These are phyloP conservation scores for Uropetala carovei DNA, from an alignment of 2,888 invertebrate species.

Conservation along the genomic window DNA sequence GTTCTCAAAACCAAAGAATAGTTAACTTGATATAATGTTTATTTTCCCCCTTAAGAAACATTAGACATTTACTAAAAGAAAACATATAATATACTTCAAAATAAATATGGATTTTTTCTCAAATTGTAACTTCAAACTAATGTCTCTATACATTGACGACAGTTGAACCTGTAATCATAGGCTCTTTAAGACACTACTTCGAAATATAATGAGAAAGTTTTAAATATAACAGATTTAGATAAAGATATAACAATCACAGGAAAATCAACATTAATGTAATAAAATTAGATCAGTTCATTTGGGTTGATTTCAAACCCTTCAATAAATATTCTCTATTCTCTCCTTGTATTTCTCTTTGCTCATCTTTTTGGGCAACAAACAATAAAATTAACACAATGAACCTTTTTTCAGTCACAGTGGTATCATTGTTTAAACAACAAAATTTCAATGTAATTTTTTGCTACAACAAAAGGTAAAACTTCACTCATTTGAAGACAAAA, in stretches of 20 bases:
- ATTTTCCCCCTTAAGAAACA: slow-evolving; percentile 52
- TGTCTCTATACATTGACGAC: slow-evolving; percentile 50
- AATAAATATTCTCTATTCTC: slow-evolving; percentile 46
- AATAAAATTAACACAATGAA: neutral
- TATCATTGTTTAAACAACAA: neutral
- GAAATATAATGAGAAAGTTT: slow-evolving; percentile 51
- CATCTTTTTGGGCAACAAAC: slow-evolving; percentile 7
- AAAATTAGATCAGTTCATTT: slow-evolving; percentile 60
- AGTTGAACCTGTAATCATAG: slow-evolving; percentile 26
- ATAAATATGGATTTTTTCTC: slow-evolving; percentile 58
- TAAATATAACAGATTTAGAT: slow-evolving; percentile 54
- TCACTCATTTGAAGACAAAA: neutral
- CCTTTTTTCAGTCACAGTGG: slow-evolving; percentile 26
- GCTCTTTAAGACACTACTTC: slow-evolving; percentile 56
- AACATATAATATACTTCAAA: slow-evolving; percentile 61
- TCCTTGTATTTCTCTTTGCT: slow-evolving; percentile 34
- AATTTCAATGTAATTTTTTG: slow-evolving; percentile 12
- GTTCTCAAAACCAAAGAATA: neutral
- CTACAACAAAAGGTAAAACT: slow-evolving; percentile 5
- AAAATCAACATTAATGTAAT: slow-evolving; percentile 51
- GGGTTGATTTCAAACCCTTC: slow-evolving; percentile 23
- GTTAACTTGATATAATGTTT: slow-evolving; percentile 51
- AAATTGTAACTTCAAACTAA: slow-evolving; percentile 50
- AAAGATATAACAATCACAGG: slow-evolving; percentile 60
- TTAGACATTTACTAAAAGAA: slow-evolving; percentile 61